Evolutionary conservation across 2,113 vertebrate genomes (phyloP).

Genomic region (Myotis brandtii): DNA sequence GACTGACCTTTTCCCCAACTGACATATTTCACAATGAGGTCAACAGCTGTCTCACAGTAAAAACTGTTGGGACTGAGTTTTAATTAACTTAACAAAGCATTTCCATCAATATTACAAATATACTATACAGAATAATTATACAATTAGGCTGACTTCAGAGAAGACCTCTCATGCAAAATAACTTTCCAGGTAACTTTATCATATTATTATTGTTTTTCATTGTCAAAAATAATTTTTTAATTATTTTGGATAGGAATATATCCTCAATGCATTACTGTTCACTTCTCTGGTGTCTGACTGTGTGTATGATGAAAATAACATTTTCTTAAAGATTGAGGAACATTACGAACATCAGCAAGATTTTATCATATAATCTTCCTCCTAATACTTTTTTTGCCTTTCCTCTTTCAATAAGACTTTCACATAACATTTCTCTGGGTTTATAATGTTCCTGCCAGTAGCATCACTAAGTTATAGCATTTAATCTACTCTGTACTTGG

Average conservation of each 20-base stretch:
- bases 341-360: background rate
- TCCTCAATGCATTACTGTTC: background rate
- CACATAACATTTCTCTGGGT: background rate
- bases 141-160: background rate
- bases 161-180: background rate
- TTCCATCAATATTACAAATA: background rate
- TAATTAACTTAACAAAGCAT: background rate
- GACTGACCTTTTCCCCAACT: background rate
- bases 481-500: background rate
- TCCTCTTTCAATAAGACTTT: background rate
- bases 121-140: background rate
- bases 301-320: background rate
- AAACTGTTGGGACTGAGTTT: constrained; percentile 21
- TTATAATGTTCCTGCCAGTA: background rate
- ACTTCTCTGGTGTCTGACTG: background rate
- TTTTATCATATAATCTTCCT: background rate
- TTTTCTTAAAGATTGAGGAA: background rate
- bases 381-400: constrained; percentile 29
- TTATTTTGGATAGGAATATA: constrained; percentile 14
- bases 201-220: constrained; percentile 12
- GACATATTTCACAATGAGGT: background rate
- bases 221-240: constrained; percentile 14
- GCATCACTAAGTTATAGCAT: background rate
- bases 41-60: constrained; percentile 5
- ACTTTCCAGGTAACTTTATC: background rate